Evolutionary conservation across 1,140 invertebrate species (phyloP).

Genomic region (Sipha flava): DNA sequence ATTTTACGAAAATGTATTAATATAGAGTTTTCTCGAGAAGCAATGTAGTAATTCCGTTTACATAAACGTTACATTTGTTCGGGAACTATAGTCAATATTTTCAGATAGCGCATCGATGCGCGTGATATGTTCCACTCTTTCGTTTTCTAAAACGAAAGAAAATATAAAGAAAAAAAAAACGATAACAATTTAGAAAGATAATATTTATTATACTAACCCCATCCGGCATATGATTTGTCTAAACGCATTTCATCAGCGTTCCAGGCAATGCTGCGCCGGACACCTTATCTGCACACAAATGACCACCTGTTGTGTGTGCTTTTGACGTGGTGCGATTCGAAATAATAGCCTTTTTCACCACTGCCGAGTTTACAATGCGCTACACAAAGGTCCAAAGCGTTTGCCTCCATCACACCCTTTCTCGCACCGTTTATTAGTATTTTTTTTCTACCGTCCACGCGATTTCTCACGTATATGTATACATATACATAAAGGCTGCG

Average conservation of each 20-base stretch:
- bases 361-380: not conserved
- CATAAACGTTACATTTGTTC: no score
- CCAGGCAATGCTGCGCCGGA: not conserved
- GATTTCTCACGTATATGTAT: not conserved
- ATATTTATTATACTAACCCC: not conserved
- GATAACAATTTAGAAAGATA: not conserved
- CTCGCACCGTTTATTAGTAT: not conserved
- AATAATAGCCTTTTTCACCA: not conserved
- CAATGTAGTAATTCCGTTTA: no score
- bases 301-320: not conserved
- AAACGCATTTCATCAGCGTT: not conserved
- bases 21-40: no score
- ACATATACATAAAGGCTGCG: not conserved
- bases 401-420: not conserved
- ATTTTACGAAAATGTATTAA: no score
- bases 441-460: not conserved
- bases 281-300: not conserved
- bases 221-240: not conserved
- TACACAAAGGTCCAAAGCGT: not conserved
- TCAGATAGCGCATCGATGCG: no score
- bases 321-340: not conserved
- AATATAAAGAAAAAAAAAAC: no score
- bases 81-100: no score
- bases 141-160: no score
- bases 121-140: no score